phyloP scores from a whole-genome alignment of 2,797 vertebrate genomes.

The Linurgus olivaceus region DNA sequence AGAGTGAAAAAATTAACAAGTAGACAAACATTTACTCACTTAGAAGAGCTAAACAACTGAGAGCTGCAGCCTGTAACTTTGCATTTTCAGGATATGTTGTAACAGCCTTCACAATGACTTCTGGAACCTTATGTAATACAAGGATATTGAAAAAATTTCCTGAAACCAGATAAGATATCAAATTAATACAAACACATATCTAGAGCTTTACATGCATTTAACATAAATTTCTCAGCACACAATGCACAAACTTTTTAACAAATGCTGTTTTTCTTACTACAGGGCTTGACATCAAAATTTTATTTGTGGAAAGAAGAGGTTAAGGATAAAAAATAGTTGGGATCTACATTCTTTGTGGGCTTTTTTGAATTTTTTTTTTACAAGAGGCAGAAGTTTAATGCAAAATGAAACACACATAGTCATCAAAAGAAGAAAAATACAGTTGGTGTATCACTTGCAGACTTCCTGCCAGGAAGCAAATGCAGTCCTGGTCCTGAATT shows the following conservation, averaged over 20 bases:
- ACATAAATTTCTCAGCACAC: background rate
- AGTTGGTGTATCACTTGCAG: background rate
- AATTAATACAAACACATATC: background rate
- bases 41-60: slow-evolving; percentile 89
- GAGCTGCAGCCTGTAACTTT: slow-evolving; percentile 81
- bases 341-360: background rate
- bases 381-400: background rate
- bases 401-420: background rate
- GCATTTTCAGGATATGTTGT: slow-evolving; percentile 81
- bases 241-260: background rate
- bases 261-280: background rate
- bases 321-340: background rate
- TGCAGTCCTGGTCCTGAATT: background rate
- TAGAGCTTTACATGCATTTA: background rate
- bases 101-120: slow-evolving; percentile 84
- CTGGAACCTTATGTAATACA: slow-evolving; percentile 89
- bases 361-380: background rate
- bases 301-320: background rate
- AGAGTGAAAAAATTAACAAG: background rate
- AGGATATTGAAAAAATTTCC: slow-evolving; percentile 94
- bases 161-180: slow-evolving; percentile 59
- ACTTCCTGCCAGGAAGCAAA: slow-evolving; percentile 29
- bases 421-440: background rate
- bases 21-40: slow-evolving; percentile 80
- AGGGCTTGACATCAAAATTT: background rate